Conservation (phyloP, 2,888 invertebrate species). For the Hesperia comma region DNA sequence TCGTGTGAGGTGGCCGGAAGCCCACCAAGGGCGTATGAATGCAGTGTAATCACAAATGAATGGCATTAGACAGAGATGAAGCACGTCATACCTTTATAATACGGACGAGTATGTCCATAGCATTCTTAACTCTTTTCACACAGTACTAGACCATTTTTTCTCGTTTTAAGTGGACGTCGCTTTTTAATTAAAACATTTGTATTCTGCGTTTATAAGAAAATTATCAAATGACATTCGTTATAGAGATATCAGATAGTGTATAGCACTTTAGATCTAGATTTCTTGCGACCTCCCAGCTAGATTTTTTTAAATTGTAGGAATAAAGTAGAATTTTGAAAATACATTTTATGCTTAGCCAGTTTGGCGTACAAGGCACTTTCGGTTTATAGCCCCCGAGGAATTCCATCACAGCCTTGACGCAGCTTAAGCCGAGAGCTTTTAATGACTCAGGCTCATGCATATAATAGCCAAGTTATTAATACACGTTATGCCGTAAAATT, state of each 20-base stretch:
- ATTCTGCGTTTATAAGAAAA: slow-evolving; percentile 10
- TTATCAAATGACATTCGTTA: slow-evolving; percentile 9
- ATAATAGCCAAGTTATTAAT: slow-evolving; percentile 52
- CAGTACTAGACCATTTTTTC: slow-evolving; percentile 26
- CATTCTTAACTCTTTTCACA: slow-evolving; percentile 31
- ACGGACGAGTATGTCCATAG: slow-evolving; percentile 19
- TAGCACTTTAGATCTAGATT: background rate
- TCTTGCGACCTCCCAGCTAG: slow-evolving; percentile 12
- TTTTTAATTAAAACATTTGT: slow-evolving; percentile 29
- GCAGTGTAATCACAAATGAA: slow-evolving; percentile 47
- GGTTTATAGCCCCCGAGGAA: slow-evolving; percentile 60
- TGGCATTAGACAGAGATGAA: slow-evolving; percentile 57
- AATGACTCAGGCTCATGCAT: slow-evolving; percentile 52
- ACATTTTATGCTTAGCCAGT: background rate
- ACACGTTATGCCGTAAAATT: slow-evolving; percentile 62
- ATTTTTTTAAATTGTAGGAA: background rate
- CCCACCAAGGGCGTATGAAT: slow-evolving; percentile 67
- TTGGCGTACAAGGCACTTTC: slow-evolving; percentile 37
- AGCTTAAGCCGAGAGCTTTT: slow-evolving; percentile 47
- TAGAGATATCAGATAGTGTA: background rate
- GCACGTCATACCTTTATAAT: slow-evolving; percentile 27
- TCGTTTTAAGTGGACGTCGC: slow-evolving; percentile 19
- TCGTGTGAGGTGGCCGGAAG: slow-evolving; percentile 58
- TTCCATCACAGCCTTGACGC: slow-evolving; percentile 59
- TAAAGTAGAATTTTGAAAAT: background rate